Conservation (phyloP, 2,797 vertebrate species). For the Remorina albescens region DNA sequence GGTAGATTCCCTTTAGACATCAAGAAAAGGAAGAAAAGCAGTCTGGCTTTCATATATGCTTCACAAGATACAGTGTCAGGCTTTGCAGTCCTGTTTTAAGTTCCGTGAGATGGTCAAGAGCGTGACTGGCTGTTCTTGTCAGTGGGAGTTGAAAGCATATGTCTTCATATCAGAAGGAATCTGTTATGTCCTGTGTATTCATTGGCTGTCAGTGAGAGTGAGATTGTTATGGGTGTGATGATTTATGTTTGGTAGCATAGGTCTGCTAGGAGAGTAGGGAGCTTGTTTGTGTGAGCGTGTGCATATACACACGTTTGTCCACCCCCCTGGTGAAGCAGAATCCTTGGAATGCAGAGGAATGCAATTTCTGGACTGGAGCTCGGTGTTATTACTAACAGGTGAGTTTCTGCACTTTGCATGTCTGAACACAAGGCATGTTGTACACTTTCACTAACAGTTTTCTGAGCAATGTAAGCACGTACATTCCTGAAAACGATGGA, state of each 20-base stretch:
- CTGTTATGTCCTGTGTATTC: constrained; percentile 49
- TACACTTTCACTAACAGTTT: constrained; percentile 63
- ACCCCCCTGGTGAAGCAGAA: constrained; percentile 85
- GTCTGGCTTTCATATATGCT: constrained; percentile 10
- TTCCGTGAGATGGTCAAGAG: constrained; percentile 13
- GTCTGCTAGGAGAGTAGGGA: constrained; percentile 40
- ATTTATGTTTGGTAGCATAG: constrained; percentile 54
- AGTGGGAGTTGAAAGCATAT: constrained; percentile 35
- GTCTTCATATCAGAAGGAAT: constrained; percentile 47
- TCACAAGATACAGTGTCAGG: constrained; percentile 2
- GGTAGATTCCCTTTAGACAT: constrained; percentile 19
- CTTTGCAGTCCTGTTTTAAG: constrained; percentile 14
- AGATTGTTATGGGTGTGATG: constrained; percentile 64
- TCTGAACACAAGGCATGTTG: constrained; percentile 68
- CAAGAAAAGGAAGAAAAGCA: constrained; percentile 11
- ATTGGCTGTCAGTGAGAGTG: constrained; percentile 47
- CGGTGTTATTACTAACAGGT: constrained; percentile 88
- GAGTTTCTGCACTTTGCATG: constrained; percentile 80
- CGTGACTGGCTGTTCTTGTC: constrained; percentile 30
- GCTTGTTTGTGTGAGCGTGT: constrained; percentile 59
- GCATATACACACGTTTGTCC: constrained; percentile 61
- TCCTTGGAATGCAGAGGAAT: constrained; percentile 86
- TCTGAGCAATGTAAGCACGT: constrained; percentile 60
- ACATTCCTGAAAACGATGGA: constrained; percentile 66
- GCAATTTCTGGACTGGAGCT: constrained; percentile 80